Evolutionary conservation across 2,888 invertebrate genomes (phyloP).

Genomic region (Perizoma flavofasciatum): DNA sequence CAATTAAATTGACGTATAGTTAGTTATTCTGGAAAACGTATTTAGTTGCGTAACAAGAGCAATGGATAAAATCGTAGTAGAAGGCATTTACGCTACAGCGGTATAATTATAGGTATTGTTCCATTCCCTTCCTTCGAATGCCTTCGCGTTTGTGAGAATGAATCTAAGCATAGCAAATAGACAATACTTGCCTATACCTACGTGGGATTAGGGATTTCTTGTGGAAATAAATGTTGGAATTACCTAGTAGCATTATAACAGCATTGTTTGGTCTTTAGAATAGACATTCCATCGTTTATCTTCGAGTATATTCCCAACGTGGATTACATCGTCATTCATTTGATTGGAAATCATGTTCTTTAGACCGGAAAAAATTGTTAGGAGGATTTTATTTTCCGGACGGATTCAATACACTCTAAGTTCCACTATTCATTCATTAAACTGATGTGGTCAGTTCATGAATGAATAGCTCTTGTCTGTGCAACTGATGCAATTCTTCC

Average conservation of each 20-base stretch:
- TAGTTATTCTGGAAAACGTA: constrained; percentile 42
- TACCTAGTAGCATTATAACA: background rate
- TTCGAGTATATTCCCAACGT: no score
- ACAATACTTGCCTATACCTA: constrained; percentile 11
- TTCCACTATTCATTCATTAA: no score
- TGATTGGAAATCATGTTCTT: no score
- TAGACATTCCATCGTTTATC: no score
- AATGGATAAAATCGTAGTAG: constrained; percentile 11
- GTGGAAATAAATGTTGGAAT: constrained; percentile 3
- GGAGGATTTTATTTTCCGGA: no score
- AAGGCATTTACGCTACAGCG: constrained; percentile 15
- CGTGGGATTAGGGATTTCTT: constrained; percentile 12
- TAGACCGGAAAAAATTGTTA: no score
- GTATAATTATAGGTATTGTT: constrained; percentile 26
- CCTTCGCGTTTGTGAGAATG: constrained; percentile 20
- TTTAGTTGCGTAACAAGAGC: constrained; percentile 36
- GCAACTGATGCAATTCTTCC: no score
- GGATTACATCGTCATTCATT: no score
- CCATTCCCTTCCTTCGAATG: constrained; percentile 20
- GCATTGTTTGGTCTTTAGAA: background rate
- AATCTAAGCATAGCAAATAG: constrained; percentile 16
- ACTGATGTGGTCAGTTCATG: no score
- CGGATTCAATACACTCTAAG: no score
- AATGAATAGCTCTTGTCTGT: no score
- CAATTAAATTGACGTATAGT: constrained; percentile 50